Conservation (phyloP, 2,113 vertebrate species). For the Orycteropus afer region DNA sequence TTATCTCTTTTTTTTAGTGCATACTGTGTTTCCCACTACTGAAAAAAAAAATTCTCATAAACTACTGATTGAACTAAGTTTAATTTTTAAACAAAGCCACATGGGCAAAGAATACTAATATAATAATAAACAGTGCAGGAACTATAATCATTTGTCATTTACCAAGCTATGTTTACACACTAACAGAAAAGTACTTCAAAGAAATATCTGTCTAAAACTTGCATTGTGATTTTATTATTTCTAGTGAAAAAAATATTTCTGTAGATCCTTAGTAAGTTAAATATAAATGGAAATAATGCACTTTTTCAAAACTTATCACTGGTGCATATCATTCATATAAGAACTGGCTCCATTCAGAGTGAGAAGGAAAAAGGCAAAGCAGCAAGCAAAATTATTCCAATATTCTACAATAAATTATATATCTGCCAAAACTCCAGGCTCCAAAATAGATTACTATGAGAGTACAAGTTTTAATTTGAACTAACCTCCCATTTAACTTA, state of each 20-base stretch:
- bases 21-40: neutral
- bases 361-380: neutral
- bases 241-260: neutral
- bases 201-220: constrained; percentile 11
- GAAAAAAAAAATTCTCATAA: neutral
- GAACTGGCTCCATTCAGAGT: neutral
- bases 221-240: neutral
- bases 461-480: neutral
- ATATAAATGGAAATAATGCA: constrained; percentile 20
- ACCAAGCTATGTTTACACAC: neutral
- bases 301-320: neutral
- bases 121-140: neutral
- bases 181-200: neutral
- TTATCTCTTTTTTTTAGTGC: constrained; percentile 5
- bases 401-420: constrained; percentile 2
- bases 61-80: constrained; percentile 22
- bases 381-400: neutral
- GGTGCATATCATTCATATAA: constrained; percentile 11
- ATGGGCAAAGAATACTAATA: neutral
- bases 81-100: constrained; percentile 6
- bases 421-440: neutral
- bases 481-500: neutral
- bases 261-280: constrained; percentile 1
- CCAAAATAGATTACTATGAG: neutral
- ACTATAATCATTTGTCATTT: constrained; percentile 39